Evolutionary conservation across 2,797 vertebrate species (phyloP), one percentile per base, ranked within the genome.

Genomic region (Scolopax rusticola): DNA sequence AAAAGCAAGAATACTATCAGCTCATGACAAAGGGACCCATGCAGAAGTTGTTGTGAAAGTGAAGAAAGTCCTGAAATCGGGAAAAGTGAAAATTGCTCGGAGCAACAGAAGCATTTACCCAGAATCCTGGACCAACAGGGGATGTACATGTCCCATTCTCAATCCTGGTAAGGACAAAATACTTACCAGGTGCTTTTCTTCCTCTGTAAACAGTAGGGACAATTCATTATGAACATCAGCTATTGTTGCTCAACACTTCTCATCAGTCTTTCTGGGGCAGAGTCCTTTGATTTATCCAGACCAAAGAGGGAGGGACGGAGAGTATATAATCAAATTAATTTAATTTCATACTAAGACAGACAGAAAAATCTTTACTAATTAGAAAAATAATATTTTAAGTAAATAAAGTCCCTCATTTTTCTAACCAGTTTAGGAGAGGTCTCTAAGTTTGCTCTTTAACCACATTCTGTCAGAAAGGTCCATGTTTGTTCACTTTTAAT

Each of bases 11-110:
- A 98, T 99, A 78, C 96, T 99, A 57, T 99, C 99, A 8, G 99
- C 99, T 87, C 98, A 99, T 18, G 99, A 99, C 98, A 99, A 99
- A 98, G 99, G 99, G 79, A 99, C 98, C 47, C 98, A 99, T 2
- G 99, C 98, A 15, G 99, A 99, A 93, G 99, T 99, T 38, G 97
- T 97, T 33, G 98, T 99, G 75, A 99, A 99, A 96, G 98, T 99
- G 50, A 98, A 98, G 65, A 99, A 99, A 90, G 97, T 99, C 70
- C 97, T 99, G 56, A 98, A 97, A 69, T 98, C 98, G 3, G 97
- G 98, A 45, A 97, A 97, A 88, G 97, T 98, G 83, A 91, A 97
- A 15, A 98, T 99, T 48, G 85, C 95, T 38, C 95, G 97, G 70
- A 99, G 98, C 68, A 99, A 98, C 77, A 96, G 98, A 95, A 99